These are phyloP conservation scores for Neodiprion virginianus DNA, from an alignment of 1,140 invertebrate genomes.

Conservation along the genomic window DNA sequence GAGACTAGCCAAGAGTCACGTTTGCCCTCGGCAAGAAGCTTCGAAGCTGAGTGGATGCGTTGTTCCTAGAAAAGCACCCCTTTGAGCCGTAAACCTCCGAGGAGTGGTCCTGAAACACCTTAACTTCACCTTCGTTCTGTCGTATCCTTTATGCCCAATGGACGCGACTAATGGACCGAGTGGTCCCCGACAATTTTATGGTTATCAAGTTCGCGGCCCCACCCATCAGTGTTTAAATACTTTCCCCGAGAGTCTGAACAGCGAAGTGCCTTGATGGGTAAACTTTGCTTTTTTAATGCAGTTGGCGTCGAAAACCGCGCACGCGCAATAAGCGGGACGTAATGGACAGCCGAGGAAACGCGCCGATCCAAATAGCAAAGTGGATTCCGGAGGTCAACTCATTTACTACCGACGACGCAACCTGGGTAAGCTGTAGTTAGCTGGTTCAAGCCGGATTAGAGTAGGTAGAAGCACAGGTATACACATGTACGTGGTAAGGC, in stretches of 20 bases:
- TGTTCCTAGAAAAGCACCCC: slow-evolving; percentile 6
- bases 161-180: slow-evolving; percentile 1
- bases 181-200: neutral
- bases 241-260: neutral
- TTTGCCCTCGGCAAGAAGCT: slow-evolving; percentile 1
- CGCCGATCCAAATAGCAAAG: too few species aligned
- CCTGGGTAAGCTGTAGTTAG: neutral
- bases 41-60: slow-evolving; percentile 4
- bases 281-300: too few species aligned
- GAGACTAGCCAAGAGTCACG: neutral
- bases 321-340: too few species aligned
- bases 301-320: too few species aligned
- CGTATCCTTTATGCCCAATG: neutral
- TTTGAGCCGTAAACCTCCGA: slow-evolving; percentile 6
- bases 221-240: neutral
- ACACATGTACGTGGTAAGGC: neutral
- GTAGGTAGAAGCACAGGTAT: neutral
- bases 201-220: neutral
- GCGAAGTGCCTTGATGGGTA: neutral
- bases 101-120: slow-evolving; percentile 4
- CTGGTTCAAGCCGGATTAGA: neutral
- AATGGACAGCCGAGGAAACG: too few species aligned
- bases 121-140: slow-evolving; percentile 5
- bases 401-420: neutral
- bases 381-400: neutral